A percentile compares a stretch with the other conserved stretches of the same genome.
Evolutionary conservation across 2,888 invertebrate species (phyloP).

Genomic region (Andrena marginata): DNA sequence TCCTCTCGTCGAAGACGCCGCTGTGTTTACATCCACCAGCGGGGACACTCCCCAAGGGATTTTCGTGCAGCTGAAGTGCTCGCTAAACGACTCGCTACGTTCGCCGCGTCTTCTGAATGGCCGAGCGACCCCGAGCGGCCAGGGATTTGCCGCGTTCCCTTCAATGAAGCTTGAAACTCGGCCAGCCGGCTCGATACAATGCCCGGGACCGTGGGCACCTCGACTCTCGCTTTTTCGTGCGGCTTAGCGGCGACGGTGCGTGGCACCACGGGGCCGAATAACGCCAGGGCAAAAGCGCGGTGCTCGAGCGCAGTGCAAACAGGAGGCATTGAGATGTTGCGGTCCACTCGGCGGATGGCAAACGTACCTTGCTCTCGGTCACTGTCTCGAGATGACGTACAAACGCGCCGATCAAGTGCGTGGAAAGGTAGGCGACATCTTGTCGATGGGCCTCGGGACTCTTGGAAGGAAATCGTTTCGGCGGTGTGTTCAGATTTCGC

Average conservation of each 20-base stretch:
- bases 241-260: conserved; percentile 14
- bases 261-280: conserved; percentile 49
- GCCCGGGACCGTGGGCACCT: conserved; percentile 28
- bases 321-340: conserved; percentile 62
- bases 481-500: not conserved
- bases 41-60: conserved; percentile 44
- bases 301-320: conserved; percentile 67
- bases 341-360: conserved; percentile 58
- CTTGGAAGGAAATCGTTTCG: not conserved
- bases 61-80: conserved; percentile 63
- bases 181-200: conserved; percentile 61
- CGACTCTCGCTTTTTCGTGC: conserved; percentile 6
- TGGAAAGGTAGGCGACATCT: not conserved
- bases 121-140: conserved; percentile 9
- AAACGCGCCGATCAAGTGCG: conserved; percentile 28
- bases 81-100: conserved; percentile 55
- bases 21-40: conserved; percentile 68
- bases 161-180: conserved; percentile 66
- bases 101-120: conserved; percentile 61
- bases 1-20: conserved; percentile 24
- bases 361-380: conserved; percentile 49
- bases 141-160: conserved; percentile 63
- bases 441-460: not conserved
- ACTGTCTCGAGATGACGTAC: conserved; percentile 59
- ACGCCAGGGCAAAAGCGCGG: conserved; percentile 47